phyloP scores from a whole-genome alignment of 2,797 vertebrate species.

The Nasua narica region DNA sequence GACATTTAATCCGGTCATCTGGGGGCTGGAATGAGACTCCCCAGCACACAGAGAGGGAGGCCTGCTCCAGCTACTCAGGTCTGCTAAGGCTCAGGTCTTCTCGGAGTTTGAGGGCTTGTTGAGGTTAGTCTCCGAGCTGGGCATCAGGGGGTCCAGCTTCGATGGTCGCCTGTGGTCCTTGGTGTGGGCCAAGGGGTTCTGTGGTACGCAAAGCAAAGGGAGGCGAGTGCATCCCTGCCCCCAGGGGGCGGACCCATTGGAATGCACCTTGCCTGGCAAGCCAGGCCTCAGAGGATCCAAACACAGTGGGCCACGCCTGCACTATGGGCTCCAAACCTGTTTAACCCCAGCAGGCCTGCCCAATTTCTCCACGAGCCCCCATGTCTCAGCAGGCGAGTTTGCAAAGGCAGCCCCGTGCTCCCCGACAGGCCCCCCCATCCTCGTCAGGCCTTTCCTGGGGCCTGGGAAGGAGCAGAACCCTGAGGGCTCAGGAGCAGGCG shows the following conservation, averaged over 20 bases:
- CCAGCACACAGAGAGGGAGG: background rate
- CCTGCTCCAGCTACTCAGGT: background rate
- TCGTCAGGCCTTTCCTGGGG: background rate
- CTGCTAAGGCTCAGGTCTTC: background rate
- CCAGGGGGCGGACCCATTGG: background rate
- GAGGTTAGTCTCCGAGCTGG: background rate
- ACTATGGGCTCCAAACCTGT: background rate
- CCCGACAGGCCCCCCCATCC: background rate
- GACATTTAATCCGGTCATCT: constrained; percentile 46
- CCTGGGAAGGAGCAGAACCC: background rate
- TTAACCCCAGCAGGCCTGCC: background rate
- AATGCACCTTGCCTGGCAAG: background rate
- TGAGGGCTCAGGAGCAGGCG: background rate
- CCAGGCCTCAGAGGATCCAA: background rate
- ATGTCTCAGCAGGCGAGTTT: background rate
- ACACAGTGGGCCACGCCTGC: background rate
- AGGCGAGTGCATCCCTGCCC: background rate
- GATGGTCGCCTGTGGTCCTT: background rate
- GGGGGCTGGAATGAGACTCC: background rate
- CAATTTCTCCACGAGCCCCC: background rate
- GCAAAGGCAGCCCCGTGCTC: background rate
- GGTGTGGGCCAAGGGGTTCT: background rate
- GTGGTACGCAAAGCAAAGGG: background rate
- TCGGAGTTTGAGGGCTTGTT: background rate
- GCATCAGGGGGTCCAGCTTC: background rate